phyloP scores from a whole-genome alignment of 2,797 vertebrate genomes.

The Luscinia luscinia region DNA sequence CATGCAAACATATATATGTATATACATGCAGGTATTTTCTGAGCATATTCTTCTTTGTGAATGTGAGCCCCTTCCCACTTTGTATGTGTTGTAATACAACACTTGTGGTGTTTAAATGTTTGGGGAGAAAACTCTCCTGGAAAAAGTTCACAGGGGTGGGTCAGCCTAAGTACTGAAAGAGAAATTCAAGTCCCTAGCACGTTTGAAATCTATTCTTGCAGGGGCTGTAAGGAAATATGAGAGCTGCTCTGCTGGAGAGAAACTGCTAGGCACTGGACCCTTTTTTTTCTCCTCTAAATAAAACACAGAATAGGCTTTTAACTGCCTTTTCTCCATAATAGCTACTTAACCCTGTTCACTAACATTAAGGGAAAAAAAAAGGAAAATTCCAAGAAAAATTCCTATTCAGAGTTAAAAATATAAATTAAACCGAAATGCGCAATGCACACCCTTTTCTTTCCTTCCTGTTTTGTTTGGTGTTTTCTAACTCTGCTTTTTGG shows the following conservation, averaged over 20 bases:
- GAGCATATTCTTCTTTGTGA: not conserved
- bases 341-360: conserved; percentile 12
- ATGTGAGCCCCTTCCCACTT: not conserved
- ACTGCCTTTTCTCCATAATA: not conserved
- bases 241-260: conserved; percentile 7
- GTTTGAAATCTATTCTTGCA: conserved; percentile 14
- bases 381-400: conserved; percentile 28
- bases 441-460: conserved; percentile 24
- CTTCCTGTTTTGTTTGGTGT: conserved; percentile 62
- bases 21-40: not conserved
- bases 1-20: not conserved
- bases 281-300: not conserved
- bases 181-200: not conserved
- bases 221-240: conserved; percentile 16
- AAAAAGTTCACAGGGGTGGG: not conserved
- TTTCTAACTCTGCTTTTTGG: conserved; percentile 67
- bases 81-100: not conserved
- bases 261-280: not conserved
- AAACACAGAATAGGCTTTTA: conserved; percentile 22
- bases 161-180: not conserved
- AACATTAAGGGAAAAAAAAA: not conserved
- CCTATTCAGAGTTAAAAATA: conserved; percentile 39
- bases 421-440: conserved; percentile 25
- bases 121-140: not conserved
- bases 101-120: not conserved